Percentiles rank a stretch among this genome's conserved stretches.
These are phyloP conservation scores for Tychaedon coryphoeus DNA, from an alignment of 2,113 vertebrate species.

Conservation along the genomic window DNA sequence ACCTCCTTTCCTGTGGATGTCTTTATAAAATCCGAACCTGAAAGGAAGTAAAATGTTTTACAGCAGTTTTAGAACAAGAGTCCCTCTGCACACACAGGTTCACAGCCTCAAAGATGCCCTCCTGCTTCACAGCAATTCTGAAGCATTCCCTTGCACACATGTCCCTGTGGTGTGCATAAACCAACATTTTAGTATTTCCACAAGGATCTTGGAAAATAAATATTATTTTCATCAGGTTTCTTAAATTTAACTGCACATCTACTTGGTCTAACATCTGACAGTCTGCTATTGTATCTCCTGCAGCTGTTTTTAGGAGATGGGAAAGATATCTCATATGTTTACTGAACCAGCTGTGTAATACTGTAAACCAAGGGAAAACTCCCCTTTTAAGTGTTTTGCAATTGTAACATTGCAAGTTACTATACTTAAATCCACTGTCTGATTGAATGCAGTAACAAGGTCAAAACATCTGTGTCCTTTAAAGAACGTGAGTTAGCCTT, in stretches of 20 bases:
- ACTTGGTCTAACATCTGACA: neutral
- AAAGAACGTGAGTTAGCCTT: neutral
- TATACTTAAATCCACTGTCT: neutral
- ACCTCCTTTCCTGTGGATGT: constrained; percentile 96
- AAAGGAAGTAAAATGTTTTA: constrained; percentile 23
- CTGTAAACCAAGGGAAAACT: neutral
- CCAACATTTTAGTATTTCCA: neutral
- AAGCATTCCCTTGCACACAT: fast-evolving
- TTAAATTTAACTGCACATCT: neutral
- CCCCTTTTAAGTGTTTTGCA: neutral
- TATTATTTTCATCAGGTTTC: neutral
- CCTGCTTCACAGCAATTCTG: neutral
- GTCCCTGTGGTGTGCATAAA: neutral
- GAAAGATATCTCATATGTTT: neutral
- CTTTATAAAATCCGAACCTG: constrained; percentile 98
- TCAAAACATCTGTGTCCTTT: neutral
- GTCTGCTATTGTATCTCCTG: neutral
- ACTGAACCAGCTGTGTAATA: neutral
- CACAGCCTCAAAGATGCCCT: neutral
- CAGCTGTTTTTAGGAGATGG: neutral
- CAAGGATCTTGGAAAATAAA: neutral
- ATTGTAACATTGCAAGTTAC: neutral
- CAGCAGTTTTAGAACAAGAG: neutral
- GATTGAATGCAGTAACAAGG: neutral
- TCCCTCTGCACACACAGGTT: neutral